Conservation (phyloP, 2,888 invertebrate species). For the Ichneumoninae sp. region DNA sequence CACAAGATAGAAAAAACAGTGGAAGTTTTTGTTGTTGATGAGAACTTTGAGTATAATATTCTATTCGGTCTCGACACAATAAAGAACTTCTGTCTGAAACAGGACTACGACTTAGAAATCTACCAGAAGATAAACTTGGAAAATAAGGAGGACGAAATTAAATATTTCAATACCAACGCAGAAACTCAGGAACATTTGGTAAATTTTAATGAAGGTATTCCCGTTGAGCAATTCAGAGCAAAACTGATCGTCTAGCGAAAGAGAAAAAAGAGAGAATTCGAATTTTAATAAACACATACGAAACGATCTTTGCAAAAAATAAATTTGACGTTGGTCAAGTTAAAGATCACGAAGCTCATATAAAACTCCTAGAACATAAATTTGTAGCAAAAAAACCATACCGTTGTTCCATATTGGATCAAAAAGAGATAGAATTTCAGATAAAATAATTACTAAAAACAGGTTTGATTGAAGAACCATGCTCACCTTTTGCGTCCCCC, state of each 20-base stretch:
- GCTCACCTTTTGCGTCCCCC: conserved; percentile 62
- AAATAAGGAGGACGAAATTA: conserved; percentile 46
- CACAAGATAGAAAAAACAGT: conserved; percentile 66
- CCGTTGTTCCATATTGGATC: conserved; percentile 56
- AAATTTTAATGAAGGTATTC: conserved; percentile 55
- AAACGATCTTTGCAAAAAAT: conserved; percentile 61
- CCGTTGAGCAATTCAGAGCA: conserved; percentile 45
- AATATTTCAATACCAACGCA: conserved; percentile 42
- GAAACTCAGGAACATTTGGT: conserved; percentile 32
- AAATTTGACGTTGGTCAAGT: conserved; percentile 63
- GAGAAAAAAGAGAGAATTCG: conserved; percentile 54
- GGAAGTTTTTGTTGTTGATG: conserved; percentile 69
- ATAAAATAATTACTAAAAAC: conserved; percentile 65
- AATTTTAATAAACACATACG: conserved; percentile 61
- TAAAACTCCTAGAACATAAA: conserved; percentile 62
- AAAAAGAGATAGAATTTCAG: conserved; percentile 65
- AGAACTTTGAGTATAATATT: conserved; percentile 73
- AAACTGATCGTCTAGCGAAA: conserved; percentile 59
- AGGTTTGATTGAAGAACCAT: conserved; percentile 67
- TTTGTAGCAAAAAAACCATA: conserved; percentile 62
- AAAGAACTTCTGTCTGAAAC: conserved; percentile 71
- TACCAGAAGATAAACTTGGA: conserved; percentile 46
- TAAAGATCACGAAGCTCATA: conserved; percentile 62
- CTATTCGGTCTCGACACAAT: conserved; percentile 73
- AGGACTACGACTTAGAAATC: conserved; percentile 69